Base-by-base conservation (phyloP, 2,797 vertebrate genomes). In the Coccyzus lansbergi region DNA sequence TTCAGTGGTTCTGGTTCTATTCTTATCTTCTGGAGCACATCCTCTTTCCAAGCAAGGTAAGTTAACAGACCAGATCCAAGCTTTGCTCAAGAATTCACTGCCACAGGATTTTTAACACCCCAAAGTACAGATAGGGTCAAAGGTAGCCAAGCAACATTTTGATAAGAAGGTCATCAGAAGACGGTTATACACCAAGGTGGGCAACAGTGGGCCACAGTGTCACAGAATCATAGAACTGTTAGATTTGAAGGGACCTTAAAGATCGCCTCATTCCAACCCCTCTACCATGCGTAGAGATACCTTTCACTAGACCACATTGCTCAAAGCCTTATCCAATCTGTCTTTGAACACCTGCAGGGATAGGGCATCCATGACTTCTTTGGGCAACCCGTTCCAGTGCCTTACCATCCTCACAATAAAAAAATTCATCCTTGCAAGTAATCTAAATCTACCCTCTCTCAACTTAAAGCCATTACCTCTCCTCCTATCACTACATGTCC, bases 231-330 rank as follows among this genome's bases (percentile, higher is more conserved):
- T 20, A 29, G 10, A 59, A 70, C 10, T 1, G 36, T 63, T 70
- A 16, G 4, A 7, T 24, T 65, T 53, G 33, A 91, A 83, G 29
- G 12, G 10, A 55, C 33, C 7, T 51, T 51, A 28, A 86, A 52
- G 33, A 25, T 6, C 9, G 31, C 0, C 15, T 9, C 17, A 4
- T 21, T 46, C 44, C 51, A 88, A 6, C 0, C 4, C 13, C 6
- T 4, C 11, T 3, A 3, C n/a, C 7, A 12, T 9, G 11, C 22
- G 29, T 42, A 88, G 31, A 15, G 29, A 64, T n/a, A 48, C 16
- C n/a, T 70, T 24, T 31, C 52, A 36, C 46, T 1, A 58, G 24
- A 63, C 0, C 60, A 34, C 10, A 60, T 22, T 21, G 19, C 65
- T 88, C n/a, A n/a, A 34, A 86, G 68, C 17, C 68, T 7, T 33